A percentile compares a stretch with the other conserved stretches of the same genome.
These are phyloP conservation scores for Campaea margaritaria DNA, from an alignment of 2,888 invertebrate genomes.

Conservation along the genomic window DNA sequence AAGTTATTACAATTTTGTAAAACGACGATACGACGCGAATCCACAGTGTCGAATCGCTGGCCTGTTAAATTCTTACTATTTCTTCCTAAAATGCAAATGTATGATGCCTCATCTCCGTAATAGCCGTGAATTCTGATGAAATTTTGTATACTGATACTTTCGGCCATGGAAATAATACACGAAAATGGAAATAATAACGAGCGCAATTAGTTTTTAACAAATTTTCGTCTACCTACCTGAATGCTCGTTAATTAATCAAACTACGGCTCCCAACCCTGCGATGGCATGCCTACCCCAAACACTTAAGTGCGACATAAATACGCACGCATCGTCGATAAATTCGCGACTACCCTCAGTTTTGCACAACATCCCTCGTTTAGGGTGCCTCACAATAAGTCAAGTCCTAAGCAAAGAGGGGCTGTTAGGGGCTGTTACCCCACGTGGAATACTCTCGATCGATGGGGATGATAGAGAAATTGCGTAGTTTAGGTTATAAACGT, in stretches of 20 bases:
- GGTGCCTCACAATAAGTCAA: constrained; percentile 69
- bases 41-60: too few species aligned
- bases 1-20: too few species aligned
- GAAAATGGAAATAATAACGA: too few species aligned
- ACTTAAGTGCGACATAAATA: constrained; percentile 67
- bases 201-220: too few species aligned
- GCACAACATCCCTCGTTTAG: constrained; percentile 52
- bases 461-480: constrained; percentile 26
- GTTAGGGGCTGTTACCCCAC: constrained; percentile 50
- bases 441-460: constrained; percentile 36
- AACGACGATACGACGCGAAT: too few species aligned
- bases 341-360: constrained; percentile 67
- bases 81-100: too few species aligned
- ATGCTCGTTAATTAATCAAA: constrained; percentile 5
- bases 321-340: constrained; percentile 67
- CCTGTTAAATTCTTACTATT: too few species aligned
- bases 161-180: too few species aligned
- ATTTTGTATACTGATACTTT: too few species aligned
- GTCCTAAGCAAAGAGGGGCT: constrained; percentile 64
- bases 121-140: too few species aligned
- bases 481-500: constrained; percentile 16
- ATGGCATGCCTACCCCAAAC: constrained; percentile 39
- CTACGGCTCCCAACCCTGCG: constrained; percentile 6
- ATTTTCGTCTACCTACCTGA: too few species aligned
- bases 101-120: too few species aligned